These are phyloP conservation scores for Tichodroma muraria DNA, from an alignment of 2,113 vertebrate genomes.

Conservation along the genomic window DNA sequence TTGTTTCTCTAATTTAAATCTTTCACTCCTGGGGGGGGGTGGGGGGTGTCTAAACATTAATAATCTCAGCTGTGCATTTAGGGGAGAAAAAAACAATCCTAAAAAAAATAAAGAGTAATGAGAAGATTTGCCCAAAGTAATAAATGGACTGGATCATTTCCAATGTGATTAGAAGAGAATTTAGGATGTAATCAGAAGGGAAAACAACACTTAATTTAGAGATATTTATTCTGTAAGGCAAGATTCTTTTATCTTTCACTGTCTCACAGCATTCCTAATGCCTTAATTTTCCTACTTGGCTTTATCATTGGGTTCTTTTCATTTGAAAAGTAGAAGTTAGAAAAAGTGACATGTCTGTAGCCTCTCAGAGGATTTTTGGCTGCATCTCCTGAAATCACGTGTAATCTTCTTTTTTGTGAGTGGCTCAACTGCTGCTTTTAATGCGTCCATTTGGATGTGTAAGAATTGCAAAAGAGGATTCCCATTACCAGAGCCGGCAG, in stretches of 20 bases:
- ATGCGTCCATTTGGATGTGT: neutral
- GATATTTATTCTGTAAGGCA: neutral
- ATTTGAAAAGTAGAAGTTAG: neutral
- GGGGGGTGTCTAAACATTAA: neutral
- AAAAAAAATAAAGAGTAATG: neutral
- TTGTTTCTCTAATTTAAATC: neutral
- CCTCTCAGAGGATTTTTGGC: neutral
- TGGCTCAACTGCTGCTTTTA: neutral
- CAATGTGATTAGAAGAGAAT: neutral
- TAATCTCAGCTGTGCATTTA: neutral
- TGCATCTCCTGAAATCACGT: neutral
- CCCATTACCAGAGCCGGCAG: neutral
- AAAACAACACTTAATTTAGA: neutral
- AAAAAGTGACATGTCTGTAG: neutral
- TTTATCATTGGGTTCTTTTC: neutral
- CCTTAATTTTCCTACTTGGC: neutral
- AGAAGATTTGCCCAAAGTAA: neutral
- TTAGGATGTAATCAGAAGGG: neutral
- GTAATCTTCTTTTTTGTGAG: neutral
- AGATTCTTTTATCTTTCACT: neutral
- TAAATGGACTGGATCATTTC: neutral
- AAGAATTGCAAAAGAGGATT: neutral
- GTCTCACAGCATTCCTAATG: neutral
- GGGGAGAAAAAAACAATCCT: accelerated
- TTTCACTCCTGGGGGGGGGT: neutral